These are phyloP conservation scores for Onthophagus sagittarius DNA, from an alignment of 2,888 invertebrate species.

Conservation along the genomic window DNA sequence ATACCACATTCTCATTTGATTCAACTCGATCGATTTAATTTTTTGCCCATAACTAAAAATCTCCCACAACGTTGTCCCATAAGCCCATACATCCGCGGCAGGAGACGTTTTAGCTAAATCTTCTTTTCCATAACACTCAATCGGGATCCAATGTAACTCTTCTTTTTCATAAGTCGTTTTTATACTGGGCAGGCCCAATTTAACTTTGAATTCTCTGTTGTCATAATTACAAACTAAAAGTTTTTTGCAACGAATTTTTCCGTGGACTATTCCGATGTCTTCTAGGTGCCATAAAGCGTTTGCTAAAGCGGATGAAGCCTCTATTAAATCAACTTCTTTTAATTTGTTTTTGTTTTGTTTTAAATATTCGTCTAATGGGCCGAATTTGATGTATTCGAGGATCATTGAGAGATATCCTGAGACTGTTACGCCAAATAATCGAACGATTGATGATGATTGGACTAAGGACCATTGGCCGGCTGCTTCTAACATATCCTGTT, in stretches of 20 bases:
- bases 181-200: conserved; percentile 80
- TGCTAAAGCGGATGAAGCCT: conserved; percentile 76
- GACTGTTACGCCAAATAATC: conserved; percentile 73
- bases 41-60: conserved; percentile 73
- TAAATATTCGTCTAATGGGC: conserved; percentile 72
- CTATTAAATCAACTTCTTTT: conserved; percentile 70
- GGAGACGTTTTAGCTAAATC: conserved; percentile 63
- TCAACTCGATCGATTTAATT: conserved; percentile 34
- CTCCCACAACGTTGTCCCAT: conserved; percentile 90
- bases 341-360: conserved; percentile 51
- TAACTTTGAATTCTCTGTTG: conserved; percentile 67
- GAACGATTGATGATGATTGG: conserved; percentile 71
- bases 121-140: conserved; percentile 72
- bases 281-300: conserved; percentile 83
- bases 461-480: conserved; percentile 76
- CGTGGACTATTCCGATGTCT: conserved; percentile 79
- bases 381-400: conserved; percentile 73
- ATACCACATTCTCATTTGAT: conserved; percentile 50
- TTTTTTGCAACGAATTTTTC: conserved; percentile 78
- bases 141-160: conserved; percentile 91
- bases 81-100: conserved; percentile 85
- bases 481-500: conserved; percentile 70
- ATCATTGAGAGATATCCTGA: conserved; percentile 76
- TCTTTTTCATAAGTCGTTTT: conserved; percentile 55
- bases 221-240: conserved; percentile 73